These are phyloP conservation scores for Zaprionus obscuricornis DNA, from an alignment of 2,888 invertebrate genomes.

Conservation along the genomic window DNA sequence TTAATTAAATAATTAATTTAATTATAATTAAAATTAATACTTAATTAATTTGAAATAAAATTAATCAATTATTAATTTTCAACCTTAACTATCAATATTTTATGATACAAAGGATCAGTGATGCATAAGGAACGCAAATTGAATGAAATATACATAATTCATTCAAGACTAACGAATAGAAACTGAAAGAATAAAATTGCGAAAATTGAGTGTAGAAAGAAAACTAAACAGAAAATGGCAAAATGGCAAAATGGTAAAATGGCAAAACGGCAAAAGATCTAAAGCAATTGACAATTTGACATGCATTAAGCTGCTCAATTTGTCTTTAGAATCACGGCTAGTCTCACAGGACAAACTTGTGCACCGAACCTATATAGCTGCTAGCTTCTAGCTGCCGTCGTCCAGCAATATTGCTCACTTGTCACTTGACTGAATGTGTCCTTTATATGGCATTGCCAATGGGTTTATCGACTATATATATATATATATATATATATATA, in stretches of 20 bases:
- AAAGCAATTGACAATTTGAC: slow-evolving; percentile 66
- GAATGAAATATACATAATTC: slow-evolving; percentile 53
- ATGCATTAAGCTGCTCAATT: slow-evolving; percentile 70
- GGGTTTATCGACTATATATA: slow-evolving; percentile 11
- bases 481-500: neutral
- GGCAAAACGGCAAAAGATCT: too few relatives aligned
- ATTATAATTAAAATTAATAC: neutral
- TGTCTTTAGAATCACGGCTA: slow-evolving; percentile 57
- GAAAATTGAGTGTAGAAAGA: too few relatives aligned
- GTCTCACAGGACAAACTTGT: neutral
- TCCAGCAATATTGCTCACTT: slow-evolving; percentile 71
- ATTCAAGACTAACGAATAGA: slow-evolving; percentile 37
- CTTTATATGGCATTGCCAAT: slow-evolving; percentile 7
- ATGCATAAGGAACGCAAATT: slow-evolving; percentile 17
- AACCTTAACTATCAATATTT: slow-evolving; percentile 22
- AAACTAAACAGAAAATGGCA: slow-evolving; percentile 16
- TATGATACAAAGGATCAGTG: slow-evolving; percentile 1
- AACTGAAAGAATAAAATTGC: slow-evolving; percentile 29
- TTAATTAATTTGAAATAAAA: neutral
- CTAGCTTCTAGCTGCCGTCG: slow-evolving; percentile 13
- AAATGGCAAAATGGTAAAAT: too few relatives aligned
- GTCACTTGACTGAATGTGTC: slow-evolving; percentile 68
- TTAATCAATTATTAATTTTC: neutral
- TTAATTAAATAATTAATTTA: neutral
- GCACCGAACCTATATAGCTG: neutral